A percentile compares a stretch with the other conserved stretches of the same genome.
These are phyloP conservation scores for Erebia palarica DNA, from an alignment of 2,888 invertebrate genomes.

Conservation along the genomic window DNA sequence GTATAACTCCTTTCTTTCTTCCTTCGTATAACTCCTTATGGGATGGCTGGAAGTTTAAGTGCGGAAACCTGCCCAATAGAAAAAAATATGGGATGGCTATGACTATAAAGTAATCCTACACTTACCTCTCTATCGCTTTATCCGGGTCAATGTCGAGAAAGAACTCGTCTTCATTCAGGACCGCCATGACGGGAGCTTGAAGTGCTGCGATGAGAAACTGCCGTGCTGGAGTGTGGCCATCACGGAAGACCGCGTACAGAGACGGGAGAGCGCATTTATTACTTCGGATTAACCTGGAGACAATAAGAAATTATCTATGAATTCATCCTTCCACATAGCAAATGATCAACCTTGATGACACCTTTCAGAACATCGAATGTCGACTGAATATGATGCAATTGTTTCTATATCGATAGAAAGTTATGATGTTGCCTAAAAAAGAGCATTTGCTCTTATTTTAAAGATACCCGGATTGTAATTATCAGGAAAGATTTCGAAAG, in stretches of 20 bases:
- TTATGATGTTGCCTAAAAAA: neutral
- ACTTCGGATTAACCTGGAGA: constrained; percentile 87
- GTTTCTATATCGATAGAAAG: neutral
- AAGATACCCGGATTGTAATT: no score
- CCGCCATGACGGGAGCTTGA: constrained; percentile 94
- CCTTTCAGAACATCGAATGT: no score
- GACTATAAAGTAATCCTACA: neutral
- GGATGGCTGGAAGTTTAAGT: no score
- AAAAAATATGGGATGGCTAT: no score
- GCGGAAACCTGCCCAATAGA: no score
- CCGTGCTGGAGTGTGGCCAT: constrained; percentile 94
- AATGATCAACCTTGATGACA: no score
- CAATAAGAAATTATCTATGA: neutral
- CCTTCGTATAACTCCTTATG: no score
- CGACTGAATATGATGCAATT: no score
- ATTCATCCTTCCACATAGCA: no score
- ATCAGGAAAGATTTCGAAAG: no score
- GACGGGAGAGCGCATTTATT: constrained; percentile 94
- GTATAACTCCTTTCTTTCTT: no score
- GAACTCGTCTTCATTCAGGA: constrained; percentile 95
- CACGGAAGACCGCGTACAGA: constrained; percentile 93
- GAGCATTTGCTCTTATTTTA: no score
- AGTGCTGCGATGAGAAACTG: constrained; percentile 96
- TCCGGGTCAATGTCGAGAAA: constrained; percentile 96
- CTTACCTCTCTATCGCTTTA: constrained; percentile 86